A percentile compares a stretch with the other conserved stretches of the same genome.
phyloP scores from a whole-genome alignment of 2,797 vertebrate genomes.

The Coilia nasus region DNA sequence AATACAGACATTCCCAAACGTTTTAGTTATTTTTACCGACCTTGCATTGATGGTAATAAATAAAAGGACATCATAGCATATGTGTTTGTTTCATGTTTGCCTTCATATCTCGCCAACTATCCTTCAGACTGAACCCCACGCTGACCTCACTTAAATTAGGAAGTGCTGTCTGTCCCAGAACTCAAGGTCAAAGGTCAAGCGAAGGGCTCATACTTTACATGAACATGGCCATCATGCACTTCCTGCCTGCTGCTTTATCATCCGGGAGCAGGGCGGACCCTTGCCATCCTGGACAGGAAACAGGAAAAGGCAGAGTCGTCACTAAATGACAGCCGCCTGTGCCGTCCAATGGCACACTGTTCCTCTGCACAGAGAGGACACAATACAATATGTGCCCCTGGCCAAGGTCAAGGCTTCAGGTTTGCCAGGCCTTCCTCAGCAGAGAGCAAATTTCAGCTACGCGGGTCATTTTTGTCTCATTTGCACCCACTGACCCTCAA shows the following conservation, averaged over 20 bases:
- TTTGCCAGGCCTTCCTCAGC: neutral
- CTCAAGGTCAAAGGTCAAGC: conserved; percentile 51
- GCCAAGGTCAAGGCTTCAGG: neutral
- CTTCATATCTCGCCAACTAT: neutral
- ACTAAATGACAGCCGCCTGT: neutral
- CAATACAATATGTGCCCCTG: neutral
- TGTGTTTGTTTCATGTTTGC: neutral
- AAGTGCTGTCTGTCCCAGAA: neutral
- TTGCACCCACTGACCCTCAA: conserved; percentile 3
- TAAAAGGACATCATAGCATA: neutral
- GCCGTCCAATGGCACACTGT: neutral
- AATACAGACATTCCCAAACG: neutral
- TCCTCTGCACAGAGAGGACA: neutral
- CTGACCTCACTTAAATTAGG: neutral
- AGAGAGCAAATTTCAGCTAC: neutral
- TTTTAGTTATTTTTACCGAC: neutral
- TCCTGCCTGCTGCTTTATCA: conserved; percentile 72
- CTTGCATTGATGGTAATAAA: too few species aligned
- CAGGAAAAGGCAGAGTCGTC: conserved; percentile 59
- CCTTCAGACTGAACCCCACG: neutral
- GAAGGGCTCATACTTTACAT: conserved; percentile 38
- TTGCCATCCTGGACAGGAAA: conserved; percentile 71
- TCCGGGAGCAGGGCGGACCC: conserved; percentile 56
- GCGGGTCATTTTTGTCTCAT: neutral
- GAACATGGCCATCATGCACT: conserved; percentile 46